Base-by-base conservation (phyloP, 1,140 invertebrate genomes). In the Apis mellifera region DNA sequence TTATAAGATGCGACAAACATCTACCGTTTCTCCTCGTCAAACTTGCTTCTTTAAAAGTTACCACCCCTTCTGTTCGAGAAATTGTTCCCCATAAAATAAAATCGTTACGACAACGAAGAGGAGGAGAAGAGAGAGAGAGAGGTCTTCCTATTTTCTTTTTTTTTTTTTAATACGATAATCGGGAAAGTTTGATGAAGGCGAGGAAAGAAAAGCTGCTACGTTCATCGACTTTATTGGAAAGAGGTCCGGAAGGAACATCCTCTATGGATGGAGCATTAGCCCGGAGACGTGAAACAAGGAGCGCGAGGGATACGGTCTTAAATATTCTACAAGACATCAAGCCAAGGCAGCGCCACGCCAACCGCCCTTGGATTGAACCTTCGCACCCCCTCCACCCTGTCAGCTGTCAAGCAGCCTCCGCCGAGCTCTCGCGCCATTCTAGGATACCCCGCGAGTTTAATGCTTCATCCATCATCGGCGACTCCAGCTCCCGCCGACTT, bases 241-340 rank as follows among this genome's bases (percentile, higher is more conserved):
- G 48, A 54, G 23, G 11, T 26, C 26, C 26, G 26, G 54, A 78
- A 42, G 32, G 17, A 11, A 32, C 50, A 12, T 26, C 17, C 26
- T 21, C 57, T 62, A 59, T 66, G n/a, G 76, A 50, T 26, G 66
- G n/a, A 60, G 68, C 71, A 85, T 86, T 86, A 84, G 62, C 71
- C 50, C 68, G 86, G 70, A 78, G 80, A 78, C 60, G 60, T 82
- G 73, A 19, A 76, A 75, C 74, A 80, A 89, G 60, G 72, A 73
- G 59, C 72, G 62, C 62, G 54, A 76, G 77, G 77, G 85, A 66
- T 57, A 42, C n/a, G 78, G 76, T 68, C 83, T 89, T 89, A 89
- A 89, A 89, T 89, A 89, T 89, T 89, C 86, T 60, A 89, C 71
- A 89, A 89, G 89, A 89, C 87, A 89, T 78, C 82, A 84, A 64